Evolutionary conservation across 2,113 vertebrate genomes (phyloP), one percentile per base, ranked within the genome.

Genomic region (Chaenocephalus aceratus): DNA sequence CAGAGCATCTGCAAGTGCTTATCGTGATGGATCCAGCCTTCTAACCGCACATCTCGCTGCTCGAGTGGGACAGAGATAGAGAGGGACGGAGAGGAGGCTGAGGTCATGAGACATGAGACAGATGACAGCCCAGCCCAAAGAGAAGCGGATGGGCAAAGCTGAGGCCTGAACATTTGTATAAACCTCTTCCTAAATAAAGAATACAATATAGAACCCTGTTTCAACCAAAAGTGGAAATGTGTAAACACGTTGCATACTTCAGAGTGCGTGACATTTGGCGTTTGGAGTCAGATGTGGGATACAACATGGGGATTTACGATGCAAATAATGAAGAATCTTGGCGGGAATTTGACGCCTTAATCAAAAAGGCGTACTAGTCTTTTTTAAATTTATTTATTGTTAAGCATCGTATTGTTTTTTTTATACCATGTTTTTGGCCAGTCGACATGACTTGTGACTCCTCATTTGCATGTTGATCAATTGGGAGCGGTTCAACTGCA

Each of bases 1-100:
- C 77, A 59, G 80, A 65, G 92, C 93, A 94, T 95, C 93, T 94
- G 93, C 64, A 90, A 94, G 85, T 68, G 84, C 77, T 95, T 94
- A 95, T 81, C 51, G 57, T 90, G 85, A 90, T 85, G 88, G 89
- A 90, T 90, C 77, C 90, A 79, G 69, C 76, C 86, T 70, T 89
- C 83, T 80, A 91, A 93, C 88, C 87, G 10, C 86, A 89, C 86
- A 77, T 83, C 82, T 62, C 68, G 83, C 77, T 61, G 73, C 73
- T 78, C 21, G n/a, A 83, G 78, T 68, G 72, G 77, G 79, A 90
- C 86, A 77, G 71, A 80, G 86, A 86, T 83, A 78, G 75, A 78
- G 75, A 83, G 79, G 79, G 84, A 88, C 64, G 13, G 78, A 81
- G 73, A 89, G 88, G 80, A 83, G 77, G 88, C 77, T 82, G 88